Percentiles rank a stretch among this genome's conserved stretches.
Conservation (phyloP, 2,113 vertebrate genomes). For the Phaethon lepturus region DNA sequence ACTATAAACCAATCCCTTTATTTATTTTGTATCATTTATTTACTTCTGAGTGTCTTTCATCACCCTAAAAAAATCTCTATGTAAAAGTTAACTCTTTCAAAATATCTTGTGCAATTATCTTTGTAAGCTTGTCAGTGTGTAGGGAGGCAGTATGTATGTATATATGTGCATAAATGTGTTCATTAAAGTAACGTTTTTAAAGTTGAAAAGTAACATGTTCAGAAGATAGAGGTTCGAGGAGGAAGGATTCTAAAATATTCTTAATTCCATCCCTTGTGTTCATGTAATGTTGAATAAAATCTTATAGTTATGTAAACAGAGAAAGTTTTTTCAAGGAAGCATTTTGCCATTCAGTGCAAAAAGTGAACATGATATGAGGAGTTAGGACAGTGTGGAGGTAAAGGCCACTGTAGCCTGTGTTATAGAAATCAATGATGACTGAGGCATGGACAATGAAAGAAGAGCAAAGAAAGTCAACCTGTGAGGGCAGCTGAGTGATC, state of each 20-base stretch:
- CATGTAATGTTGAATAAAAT: neutral
- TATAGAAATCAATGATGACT: neutral
- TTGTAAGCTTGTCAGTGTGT: neutral
- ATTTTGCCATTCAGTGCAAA: neutral
- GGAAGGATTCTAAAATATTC: neutral
- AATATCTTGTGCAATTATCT: neutral
- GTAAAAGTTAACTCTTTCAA: neutral
- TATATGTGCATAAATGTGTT: rapidly evolving
- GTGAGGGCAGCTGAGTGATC: neutral
- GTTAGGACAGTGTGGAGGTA: neutral
- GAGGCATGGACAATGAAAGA: neutral
- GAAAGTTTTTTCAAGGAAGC: neutral
- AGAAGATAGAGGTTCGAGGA: neutral
- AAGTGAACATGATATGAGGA: neutral
- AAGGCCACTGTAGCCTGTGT: neutral
- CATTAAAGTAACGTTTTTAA: neutral
- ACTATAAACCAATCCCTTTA: neutral
- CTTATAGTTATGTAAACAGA: neutral
- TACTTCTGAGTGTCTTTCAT: neutral
- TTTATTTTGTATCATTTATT: neutral
- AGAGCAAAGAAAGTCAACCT: neutral
- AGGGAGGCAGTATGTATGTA: neutral
- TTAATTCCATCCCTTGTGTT: neutral
- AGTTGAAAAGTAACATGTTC: neutral
- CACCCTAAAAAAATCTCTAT: neutral